A percentile compares a stretch with the other conserved stretches of the same genome.
These are phyloP conservation scores for Anarrhichthys ocellatus DNA, from an alignment of 2,113 vertebrate species.

Conservation along the genomic window DNA sequence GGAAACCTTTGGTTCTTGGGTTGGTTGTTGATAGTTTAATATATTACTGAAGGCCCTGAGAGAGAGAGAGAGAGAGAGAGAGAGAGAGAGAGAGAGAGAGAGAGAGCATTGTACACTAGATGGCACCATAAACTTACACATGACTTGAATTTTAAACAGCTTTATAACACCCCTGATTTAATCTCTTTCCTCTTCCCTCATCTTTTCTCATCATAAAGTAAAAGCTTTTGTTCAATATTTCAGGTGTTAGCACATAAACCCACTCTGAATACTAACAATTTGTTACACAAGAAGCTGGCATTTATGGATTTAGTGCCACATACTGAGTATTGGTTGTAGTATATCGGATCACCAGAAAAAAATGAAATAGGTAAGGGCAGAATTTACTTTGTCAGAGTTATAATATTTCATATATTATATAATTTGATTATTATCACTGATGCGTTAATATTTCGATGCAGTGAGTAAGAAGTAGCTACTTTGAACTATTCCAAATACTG, in stretches of 20 bases:
- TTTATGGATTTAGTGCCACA: not conserved
- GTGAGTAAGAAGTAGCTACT: not conserved
- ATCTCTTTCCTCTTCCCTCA: slow-evolving; percentile 5
- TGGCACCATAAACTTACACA: slow-evolving; percentile 67
- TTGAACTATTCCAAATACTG: not conserved
- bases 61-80: slow-evolving; percentile 2
- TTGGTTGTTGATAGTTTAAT: slow-evolving; percentile 19
- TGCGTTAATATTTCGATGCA: not conserved
- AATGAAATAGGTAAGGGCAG: not conserved
- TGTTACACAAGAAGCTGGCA: not conserved
- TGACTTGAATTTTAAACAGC: slow-evolving; percentile 58
- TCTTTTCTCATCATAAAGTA: not conserved
- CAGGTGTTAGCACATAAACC: not conserved
- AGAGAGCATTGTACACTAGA: slow-evolving; percentile 61
- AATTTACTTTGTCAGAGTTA: not conserved
- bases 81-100: slow-evolving; percentile 1
- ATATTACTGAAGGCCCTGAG: not conserved
- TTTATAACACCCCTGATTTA: not conserved
- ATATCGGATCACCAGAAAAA: not conserved
- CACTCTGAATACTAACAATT: not conserved
- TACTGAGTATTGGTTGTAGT: not conserved
- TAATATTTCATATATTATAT: not conserved
- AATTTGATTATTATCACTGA: not conserved
- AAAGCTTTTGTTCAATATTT: not conserved
- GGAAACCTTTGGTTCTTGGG: not conserved